Conservation (phyloP, 1,140 invertebrate species). For the Platyura marginata region DNA sequence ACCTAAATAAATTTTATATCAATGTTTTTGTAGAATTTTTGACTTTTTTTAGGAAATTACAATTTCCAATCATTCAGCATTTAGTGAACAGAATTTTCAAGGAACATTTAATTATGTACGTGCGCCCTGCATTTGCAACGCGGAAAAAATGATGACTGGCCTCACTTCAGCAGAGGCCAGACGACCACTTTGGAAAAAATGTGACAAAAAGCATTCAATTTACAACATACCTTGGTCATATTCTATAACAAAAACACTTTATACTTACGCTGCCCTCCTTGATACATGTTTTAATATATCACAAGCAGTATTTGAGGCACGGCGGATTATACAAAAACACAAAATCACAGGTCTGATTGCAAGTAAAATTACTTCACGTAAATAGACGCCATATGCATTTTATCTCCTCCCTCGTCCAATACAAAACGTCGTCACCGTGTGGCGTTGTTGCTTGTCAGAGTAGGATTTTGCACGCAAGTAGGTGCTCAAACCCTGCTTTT, state of each 20-base stretch:
- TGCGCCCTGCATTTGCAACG: background rate
- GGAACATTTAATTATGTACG: background rate
- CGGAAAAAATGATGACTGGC: background rate
- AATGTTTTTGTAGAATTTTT: too few species aligned
- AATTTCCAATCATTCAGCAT: too few species aligned
- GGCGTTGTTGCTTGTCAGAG: too few species aligned
- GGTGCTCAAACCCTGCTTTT: too few species aligned
- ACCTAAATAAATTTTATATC: too few species aligned
- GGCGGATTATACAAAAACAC: constrained; percentile 4
- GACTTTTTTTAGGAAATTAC: too few species aligned
- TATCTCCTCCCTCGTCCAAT: constrained; percentile 9
- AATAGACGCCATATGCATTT: constrained; percentile 2
- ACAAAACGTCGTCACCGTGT: too few species aligned
- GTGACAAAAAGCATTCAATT: background rate
- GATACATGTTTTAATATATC: constrained; percentile 26
- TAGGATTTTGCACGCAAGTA: too few species aligned
- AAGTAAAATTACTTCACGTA: background rate
- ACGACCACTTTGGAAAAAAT: background rate
- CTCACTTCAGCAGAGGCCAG: background rate
- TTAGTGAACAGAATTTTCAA: background rate
- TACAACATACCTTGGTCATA: background rate
- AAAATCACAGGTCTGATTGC: constrained; percentile 1
- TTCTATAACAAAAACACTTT: background rate
- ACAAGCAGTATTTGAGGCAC: constrained; percentile 4
- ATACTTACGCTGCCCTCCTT: constrained; percentile 34